Evolutionary conservation across 2,888 invertebrate genomes (phyloP).

Genomic region (Rotaria macrura): DNA sequence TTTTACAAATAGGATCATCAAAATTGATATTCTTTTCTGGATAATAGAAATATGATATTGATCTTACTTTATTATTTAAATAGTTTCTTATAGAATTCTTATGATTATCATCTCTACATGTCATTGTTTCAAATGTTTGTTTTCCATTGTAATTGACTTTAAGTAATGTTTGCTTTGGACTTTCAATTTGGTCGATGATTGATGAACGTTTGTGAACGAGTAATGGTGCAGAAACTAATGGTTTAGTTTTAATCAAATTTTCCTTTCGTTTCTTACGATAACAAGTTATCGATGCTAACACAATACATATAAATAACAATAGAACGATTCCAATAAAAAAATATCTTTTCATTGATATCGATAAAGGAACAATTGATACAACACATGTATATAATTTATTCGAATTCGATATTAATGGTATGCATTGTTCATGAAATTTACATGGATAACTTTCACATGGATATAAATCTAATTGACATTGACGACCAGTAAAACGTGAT

Average conservation of each 20-base stretch:
- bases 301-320: not conserved
- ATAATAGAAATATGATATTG: not conserved
- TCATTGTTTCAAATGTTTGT: not conserved
- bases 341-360: not conserved
- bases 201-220: not conserved
- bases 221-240: not conserved
- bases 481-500: not conserved
- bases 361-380: not conserved
- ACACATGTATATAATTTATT: not conserved
- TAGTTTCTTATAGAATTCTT: not conserved
- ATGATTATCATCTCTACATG: not conserved
- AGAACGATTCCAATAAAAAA: not conserved
- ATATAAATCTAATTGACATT: not conserved
- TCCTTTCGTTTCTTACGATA: not conserved
- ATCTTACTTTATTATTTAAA: not conserved
- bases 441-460: slow-evolving; percentile 11
- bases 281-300: not conserved
- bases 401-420: not conserved
- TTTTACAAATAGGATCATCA: too few relatives aligned
- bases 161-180: not conserved
- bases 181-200: not conserved
- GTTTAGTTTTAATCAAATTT: not conserved
- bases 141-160: not conserved
- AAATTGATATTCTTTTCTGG: too few relatives aligned
- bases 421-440: not conserved